phyloP scores from a whole-genome alignment of 2,888 invertebrate species.

The Podotricha telesiphe region DNA sequence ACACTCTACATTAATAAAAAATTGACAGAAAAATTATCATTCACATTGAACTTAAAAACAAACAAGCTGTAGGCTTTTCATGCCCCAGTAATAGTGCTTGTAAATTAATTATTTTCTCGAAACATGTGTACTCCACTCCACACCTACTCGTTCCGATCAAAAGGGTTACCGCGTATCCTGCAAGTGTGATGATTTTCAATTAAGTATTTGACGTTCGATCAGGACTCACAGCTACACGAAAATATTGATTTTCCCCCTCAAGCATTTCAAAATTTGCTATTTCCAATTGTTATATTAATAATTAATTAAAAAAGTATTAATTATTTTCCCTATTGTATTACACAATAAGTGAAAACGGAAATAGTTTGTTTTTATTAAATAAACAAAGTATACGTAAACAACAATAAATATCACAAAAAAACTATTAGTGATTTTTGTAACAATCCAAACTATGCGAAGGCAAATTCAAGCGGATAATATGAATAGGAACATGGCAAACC shows the following conservation, averaged over 20 bases:
- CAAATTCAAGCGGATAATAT: conserved; percentile 54
- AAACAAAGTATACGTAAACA: too few species aligned
- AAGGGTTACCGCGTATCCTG: conserved; percentile 70
- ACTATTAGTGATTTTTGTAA: conserved; percentile 35
- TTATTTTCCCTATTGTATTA: too few species aligned
- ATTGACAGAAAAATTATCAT: not conserved
- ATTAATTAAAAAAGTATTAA: too few species aligned
- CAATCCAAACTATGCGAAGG: conserved; percentile 33
- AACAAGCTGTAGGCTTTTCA: conserved; percentile 30
- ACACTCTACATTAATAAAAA: not conserved
- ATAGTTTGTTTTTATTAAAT: too few species aligned
- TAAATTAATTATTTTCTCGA: conserved; percentile 32
- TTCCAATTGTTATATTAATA: too few species aligned
- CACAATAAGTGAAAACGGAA: too few species aligned
- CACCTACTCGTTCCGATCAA: conserved; percentile 52
- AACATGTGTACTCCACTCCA: conserved; percentile 24
- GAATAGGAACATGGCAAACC: conserved; percentile 79
- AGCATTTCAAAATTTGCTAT: not conserved
- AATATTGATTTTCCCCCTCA: conserved; percentile 66
- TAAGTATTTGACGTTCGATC: conserved; percentile 78
- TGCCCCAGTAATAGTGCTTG: conserved; percentile 41
- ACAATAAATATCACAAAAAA: not conserved
- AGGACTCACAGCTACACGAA: conserved; percentile 75
- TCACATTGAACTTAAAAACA: conserved; percentile 35
- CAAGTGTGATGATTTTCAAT: conserved; percentile 80